Conservation (phyloP, 2,888 invertebrate genomes). For the Eupsilia transversa region DNA sequence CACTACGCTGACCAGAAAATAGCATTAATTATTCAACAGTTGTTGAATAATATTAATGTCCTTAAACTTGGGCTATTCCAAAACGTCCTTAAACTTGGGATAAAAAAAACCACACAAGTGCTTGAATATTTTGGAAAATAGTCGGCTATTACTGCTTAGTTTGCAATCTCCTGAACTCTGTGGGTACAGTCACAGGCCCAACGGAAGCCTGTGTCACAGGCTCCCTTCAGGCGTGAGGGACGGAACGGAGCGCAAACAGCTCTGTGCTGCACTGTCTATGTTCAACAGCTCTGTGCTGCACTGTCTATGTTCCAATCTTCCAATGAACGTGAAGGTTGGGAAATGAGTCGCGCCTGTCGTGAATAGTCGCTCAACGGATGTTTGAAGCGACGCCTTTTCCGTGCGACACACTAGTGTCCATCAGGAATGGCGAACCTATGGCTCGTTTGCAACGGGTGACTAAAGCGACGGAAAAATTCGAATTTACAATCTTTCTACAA, state of each 20-base stretch:
- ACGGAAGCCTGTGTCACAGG: neutral
- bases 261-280: no score
- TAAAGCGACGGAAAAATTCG: neutral
- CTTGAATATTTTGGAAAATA: neutral
- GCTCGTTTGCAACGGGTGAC: neutral
- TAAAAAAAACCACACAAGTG: neutral
- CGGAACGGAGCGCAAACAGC: neutral
- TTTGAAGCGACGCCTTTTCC: neutral
- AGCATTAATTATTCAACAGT: neutral
- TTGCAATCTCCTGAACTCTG: no score
- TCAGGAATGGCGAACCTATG: neutral
- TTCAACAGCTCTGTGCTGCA: neutral
- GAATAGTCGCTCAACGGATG: neutral
- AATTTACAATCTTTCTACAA: no score
- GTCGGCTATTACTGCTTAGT: neutral
- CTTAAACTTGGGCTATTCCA: no score
- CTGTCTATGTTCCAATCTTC: neutral
- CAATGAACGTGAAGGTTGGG: neutral
- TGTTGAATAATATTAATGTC: no score
- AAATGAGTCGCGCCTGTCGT: neutral
- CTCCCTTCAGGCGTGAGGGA: neutral
- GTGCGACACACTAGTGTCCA: neutral
- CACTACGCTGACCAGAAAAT: neutral
- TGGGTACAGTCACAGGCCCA: neutral
- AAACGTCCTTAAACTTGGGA: neutral